Percentiles rank a stretch among this genome's conserved stretches.
These are phyloP conservation scores for Mandrillus leucophaeus DNA, from an alignment of 2,113 vertebrate genomes.

Conservation along the genomic window DNA sequence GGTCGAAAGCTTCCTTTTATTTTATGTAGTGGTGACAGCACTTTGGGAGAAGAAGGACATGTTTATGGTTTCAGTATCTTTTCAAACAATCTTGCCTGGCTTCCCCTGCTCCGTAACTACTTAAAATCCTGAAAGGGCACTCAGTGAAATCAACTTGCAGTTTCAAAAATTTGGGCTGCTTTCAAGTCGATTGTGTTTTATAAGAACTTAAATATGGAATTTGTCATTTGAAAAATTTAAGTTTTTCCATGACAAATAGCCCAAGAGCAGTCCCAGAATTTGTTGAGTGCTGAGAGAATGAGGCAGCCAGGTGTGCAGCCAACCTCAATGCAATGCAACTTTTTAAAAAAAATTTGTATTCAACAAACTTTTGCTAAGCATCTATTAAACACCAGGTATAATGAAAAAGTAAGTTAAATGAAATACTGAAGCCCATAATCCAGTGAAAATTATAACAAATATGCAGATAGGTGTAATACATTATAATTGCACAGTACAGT, in stretches of 20 bases:
- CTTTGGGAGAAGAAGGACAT: background rate
- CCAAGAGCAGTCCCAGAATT: background rate
- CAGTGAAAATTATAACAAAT: too few species aligned
- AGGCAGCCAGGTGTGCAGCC: fast-evolving
- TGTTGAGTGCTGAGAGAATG: background rate
- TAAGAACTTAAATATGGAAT: background rate
- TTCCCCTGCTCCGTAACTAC: background rate
- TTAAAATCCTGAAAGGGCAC: background rate
- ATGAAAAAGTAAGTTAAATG: too few species aligned
- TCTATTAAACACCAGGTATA: too few species aligned
- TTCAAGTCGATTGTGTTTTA: conserved; percentile 14
- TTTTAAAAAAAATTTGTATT: too few species aligned
- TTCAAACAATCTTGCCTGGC: background rate
- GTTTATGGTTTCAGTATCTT: conserved; percentile 35
- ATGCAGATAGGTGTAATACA: too few species aligned
- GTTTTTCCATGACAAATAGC: background rate
- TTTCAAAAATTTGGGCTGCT: background rate
- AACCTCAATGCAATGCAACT: background rate
- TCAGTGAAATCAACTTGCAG: background rate
- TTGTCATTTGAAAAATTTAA: background rate
- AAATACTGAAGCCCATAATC: too few species aligned
- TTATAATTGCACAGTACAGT: too few species aligned
- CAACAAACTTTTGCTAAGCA: too few species aligned
- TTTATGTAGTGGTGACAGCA: background rate
- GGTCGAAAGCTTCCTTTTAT: background rate